Evolutionary conservation across 2,888 invertebrate species (phyloP).

Genomic region (Lymantria monacha): DNA sequence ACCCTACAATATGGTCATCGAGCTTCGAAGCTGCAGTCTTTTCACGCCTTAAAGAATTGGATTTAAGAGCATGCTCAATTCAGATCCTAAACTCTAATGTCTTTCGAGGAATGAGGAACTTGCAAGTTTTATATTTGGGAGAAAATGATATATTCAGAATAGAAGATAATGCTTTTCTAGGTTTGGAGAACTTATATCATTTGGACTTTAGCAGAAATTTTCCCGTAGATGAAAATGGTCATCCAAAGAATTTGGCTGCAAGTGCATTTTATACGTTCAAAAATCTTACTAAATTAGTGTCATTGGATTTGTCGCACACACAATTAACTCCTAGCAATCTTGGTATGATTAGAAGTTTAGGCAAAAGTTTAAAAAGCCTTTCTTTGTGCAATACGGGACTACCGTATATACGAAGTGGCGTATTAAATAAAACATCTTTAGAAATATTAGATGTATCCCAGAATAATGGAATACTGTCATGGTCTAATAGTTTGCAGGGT

Average conservation of each 20-base stretch:
- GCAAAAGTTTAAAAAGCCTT: conserved; percentile 44
- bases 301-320: conserved; percentile 60
- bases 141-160: conserved; percentile 76
- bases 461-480: conserved; percentile 63
- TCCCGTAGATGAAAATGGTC: conserved; percentile 30
- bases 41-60: conserved; percentile 71
- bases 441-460: conserved; percentile 80
- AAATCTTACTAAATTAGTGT: conserved; percentile 38
- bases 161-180: conserved; percentile 56
- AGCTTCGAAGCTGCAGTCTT: conserved; percentile 51
- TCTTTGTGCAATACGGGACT: conserved; percentile 73
- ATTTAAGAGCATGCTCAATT: conserved; percentile 81
- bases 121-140: conserved; percentile 77
- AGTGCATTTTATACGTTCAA: conserved; percentile 35
- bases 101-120: conserved; percentile 68
- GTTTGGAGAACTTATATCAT: conserved; percentile 61
- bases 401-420: conserved; percentile 45
- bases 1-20: conserved; percentile 44
- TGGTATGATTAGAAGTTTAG: conserved; percentile 35
- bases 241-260: conserved; percentile 26
- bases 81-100: conserved; percentile 56
- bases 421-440: conserved; percentile 68
- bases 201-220: conserved; percentile 79
- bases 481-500: conserved; percentile 47
- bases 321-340: conserved; percentile 38